These are phyloP conservation scores for Saccostrea cuccullata DNA, from an alignment of 1,140 invertebrate genomes.

Conservation along the genomic window DNA sequence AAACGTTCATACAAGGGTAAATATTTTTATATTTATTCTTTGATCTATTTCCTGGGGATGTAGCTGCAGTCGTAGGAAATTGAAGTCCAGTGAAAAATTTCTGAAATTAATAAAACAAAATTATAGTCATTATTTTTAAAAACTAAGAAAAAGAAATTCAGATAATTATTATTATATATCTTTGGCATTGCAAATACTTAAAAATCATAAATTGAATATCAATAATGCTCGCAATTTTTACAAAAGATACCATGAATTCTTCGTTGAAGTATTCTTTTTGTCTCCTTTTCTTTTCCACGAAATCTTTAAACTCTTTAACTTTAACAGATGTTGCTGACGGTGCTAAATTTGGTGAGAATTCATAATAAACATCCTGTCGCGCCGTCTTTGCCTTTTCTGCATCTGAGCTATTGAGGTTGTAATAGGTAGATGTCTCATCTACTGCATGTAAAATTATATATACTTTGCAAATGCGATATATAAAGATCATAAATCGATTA, in stretches of 20 bases:
- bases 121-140: no score
- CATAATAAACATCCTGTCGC: neutral
- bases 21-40: constrained; percentile 9
- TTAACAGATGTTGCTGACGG: neutral
- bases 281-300: neutral
- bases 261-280: neutral
- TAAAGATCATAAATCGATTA: no score
- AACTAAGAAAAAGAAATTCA: neutral
- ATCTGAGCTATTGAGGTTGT: neutral
- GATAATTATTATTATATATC: neutral
- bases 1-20: neutral
- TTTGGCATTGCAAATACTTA: no score
- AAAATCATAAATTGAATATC: no score
- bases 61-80: neutral
- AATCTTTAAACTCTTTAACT: neutral
- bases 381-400: neutral
- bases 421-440: neutral
- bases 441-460: neutral
- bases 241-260: neutral
- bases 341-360: neutral
- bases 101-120: neutral
- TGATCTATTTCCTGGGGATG: neutral
- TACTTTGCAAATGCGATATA: no score
- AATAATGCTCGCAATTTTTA: neutral
- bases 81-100: neutral